Evolutionary conservation across 2,113 vertebrate species (phyloP).

Genomic region (Rhagologus leucostigma): DNA sequence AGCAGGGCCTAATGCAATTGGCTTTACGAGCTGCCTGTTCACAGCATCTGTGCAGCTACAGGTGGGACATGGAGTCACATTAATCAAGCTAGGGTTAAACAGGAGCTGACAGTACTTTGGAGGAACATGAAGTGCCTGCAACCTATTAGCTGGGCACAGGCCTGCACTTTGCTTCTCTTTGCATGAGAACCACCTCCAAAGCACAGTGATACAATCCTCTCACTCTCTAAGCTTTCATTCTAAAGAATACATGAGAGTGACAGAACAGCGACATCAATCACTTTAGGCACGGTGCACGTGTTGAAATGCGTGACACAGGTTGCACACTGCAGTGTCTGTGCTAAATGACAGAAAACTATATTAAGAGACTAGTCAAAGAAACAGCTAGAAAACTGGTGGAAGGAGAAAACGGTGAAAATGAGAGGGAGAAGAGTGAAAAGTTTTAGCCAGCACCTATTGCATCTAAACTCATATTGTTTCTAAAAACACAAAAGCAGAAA

Average conservation of each 20-base stretch:
- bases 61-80: neutral
- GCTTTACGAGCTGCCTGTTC: neutral
- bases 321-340: neutral
- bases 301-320: neutral
- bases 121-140: neutral
- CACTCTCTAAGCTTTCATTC: neutral
- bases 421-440: neutral
- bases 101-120: constrained; percentile 45
- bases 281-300: accelerated
- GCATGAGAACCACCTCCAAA: neutral
- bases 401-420: neutral
- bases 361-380: neutral
- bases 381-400: neutral
- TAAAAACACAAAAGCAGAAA: constrained; percentile 6
- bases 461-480: neutral
- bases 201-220: neutral
- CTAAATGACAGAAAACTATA: neutral
- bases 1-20: neutral
- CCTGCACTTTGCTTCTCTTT: neutral
- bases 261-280: neutral
- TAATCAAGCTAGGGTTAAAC: neutral
- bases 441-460: neutral
- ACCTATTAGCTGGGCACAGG: neutral
- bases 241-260: neutral
- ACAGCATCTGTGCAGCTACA: neutral